phyloP scores from a whole-genome alignment of 2,888 invertebrate genomes.

The Agriopis aurantiaria region DNA sequence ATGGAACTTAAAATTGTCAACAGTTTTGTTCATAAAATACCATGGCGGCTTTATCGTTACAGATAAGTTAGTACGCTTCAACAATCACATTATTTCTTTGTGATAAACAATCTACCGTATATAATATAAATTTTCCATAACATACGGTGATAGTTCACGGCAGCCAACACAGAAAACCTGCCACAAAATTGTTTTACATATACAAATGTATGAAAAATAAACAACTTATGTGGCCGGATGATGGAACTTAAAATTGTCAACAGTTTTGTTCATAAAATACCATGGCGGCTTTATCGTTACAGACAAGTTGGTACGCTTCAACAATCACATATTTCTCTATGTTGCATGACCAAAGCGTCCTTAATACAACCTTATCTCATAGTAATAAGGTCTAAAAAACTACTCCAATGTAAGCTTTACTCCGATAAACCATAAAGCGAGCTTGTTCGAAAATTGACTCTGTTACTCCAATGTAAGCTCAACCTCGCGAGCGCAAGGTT shows the following conservation, averaged over 20 bases:
- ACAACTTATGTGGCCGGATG: neutral
- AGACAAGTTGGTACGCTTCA: neutral
- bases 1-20: neutral
- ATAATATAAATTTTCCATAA: neutral
- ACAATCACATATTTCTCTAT: neutral
- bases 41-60: neutral
- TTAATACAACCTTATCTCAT: neutral
- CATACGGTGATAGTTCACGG: neutral
- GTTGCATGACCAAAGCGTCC: neutral
- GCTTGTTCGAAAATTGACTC: conserved; percentile 17
- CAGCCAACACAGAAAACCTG: neutral
- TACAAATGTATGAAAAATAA: neutral
- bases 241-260: neutral
- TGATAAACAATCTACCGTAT: too few species aligned
- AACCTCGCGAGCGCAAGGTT: conserved; percentile 10
- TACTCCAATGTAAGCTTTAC: neutral
- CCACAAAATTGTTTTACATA: neutral
- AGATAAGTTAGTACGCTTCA: neutral
- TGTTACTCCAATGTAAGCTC: conserved; percentile 19
- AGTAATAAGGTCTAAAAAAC: neutral
- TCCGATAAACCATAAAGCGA: neutral
- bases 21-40: neutral
- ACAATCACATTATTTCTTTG: neutral
- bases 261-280: neutral
- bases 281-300: neutral